Conservation (phyloP, 2,113 vertebrate species). For the Limanda limanda region DNA sequence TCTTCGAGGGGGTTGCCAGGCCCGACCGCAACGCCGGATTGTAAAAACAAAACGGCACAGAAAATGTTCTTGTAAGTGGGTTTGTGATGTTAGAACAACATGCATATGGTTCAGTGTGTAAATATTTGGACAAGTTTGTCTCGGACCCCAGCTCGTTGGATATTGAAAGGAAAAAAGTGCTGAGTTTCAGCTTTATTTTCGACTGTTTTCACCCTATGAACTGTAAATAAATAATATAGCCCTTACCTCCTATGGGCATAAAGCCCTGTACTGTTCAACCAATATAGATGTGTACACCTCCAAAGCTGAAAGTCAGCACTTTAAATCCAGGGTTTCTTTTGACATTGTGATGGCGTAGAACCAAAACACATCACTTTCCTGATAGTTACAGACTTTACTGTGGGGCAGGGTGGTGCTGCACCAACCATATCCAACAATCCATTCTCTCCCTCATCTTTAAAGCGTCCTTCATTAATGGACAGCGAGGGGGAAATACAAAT, state of each 20-base stretch:
- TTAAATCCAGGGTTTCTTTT: slow-evolving; percentile 31
- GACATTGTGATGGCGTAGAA: slow-evolving; percentile 26
- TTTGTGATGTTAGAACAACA: slow-evolving; percentile 28
- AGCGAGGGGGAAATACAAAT: slow-evolving; percentile 13
- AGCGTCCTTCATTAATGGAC: slow-evolving; percentile 10
- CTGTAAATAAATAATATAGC: not conserved
- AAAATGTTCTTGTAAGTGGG: slow-evolving; percentile 19
- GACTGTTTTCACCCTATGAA: not conserved
- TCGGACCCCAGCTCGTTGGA: not conserved
- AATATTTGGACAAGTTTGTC: slow-evolving; percentile 2
- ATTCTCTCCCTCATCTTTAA: slow-evolving; percentile 1
- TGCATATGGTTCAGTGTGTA: not conserved
- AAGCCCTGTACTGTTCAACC: not conserved
- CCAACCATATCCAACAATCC: not conserved
- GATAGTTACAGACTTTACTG: slow-evolving; percentile 22
- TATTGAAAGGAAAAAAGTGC: slow-evolving; percentile 20
- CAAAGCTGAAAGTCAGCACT: slow-evolving; percentile 48
- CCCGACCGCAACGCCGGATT: slow-evolving; percentile 27
- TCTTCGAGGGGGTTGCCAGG: slow-evolving; percentile 50
- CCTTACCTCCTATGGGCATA: not conserved
- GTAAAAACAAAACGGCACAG: slow-evolving; percentile 38
- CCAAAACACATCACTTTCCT: slow-evolving; percentile 26
- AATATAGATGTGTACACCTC: slow-evolving; percentile 14
- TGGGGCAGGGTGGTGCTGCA: slow-evolving; percentile 4
- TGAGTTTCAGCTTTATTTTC: not conserved